Base-by-base conservation (phyloP, 2,888 invertebrate genomes). In the Aquatica leii region DNA sequence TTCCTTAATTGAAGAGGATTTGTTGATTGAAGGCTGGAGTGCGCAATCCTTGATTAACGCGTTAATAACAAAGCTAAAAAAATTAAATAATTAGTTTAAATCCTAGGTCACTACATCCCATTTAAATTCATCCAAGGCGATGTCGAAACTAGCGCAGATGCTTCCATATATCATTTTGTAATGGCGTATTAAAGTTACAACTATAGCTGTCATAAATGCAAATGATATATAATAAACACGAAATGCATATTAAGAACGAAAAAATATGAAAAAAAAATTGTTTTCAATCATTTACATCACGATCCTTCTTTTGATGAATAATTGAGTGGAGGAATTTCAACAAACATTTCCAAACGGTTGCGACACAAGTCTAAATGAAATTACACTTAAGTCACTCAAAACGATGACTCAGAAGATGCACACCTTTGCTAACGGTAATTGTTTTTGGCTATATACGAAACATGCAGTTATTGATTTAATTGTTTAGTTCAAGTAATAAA, bases 101-200 rank as follows among this genome's bases (percentile, higher is more conserved):
- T 56, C 56, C 46, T 56, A 56, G 56, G 31, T 31, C 43, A 55
- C 1, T 24, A 55, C 2, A 46, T 54, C 40, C 54, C 35, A 34
- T 55, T 55, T 55, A 34, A 31, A 48, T 55, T 55, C 57, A 48
- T 56, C 18, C 35, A 46, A 56, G 48, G 57, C 37, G 49, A 54
- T 54, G 41, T 24, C 34, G 57, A 21, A 57, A 56, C 31, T 34
- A 21, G 46, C 46, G 46, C 48, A 48, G 55, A 57, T 48, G 49
- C 57, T 48, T 57, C 57, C 48, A 57, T 57, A 57, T 40, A 57
- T 57, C 57, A 57, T 57, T 57, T 34, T 20, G 56, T 34, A 56
- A 56, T 48, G 35, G 15, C 41, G 18, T 46, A 54, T 54, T 54
- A 54, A 43, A 54, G 15, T 43, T 54, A 43, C 43, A 54, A 20